Evolutionary conservation across 1,140 invertebrate genomes (phyloP).

Genomic region (Venustaconcha ellipsiformis): DNA sequence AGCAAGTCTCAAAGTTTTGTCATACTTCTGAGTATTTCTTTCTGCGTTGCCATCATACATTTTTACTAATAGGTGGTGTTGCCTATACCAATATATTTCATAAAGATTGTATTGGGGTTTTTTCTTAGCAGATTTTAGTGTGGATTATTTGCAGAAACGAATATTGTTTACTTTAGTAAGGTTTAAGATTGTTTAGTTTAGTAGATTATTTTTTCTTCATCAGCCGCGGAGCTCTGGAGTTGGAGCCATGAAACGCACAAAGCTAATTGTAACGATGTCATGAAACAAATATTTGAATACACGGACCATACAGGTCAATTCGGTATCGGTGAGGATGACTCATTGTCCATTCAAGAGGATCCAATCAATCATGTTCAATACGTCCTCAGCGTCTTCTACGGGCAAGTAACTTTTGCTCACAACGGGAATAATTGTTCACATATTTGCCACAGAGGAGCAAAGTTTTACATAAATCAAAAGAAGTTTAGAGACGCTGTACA

Average conservation of each 20-base stretch:
- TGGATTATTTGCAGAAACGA: no score
- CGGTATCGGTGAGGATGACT: constrained; percentile 27
- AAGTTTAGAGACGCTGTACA: constrained; percentile 4
- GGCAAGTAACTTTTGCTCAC: constrained; percentile 18
- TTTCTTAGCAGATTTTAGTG: no score
- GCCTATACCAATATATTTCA: no score
- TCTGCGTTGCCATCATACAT: no score
- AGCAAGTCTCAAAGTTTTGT: no score
- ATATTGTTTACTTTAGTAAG: no score
- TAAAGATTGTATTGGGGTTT: no score
- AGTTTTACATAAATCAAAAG: constrained; percentile 35
- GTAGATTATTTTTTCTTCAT: no score
- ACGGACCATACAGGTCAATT: constrained; percentile 13
- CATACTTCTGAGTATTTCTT: no score
- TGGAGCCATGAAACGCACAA: constrained; percentile 23
- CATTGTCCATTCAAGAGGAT: constrained; percentile 22
- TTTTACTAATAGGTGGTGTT: no score
- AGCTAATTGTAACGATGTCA: constrained; percentile 16
- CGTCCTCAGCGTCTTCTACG: constrained; percentile 22
- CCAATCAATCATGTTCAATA: constrained; percentile 17
- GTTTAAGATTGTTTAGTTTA: no score
- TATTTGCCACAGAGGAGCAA: constrained; percentile 28
- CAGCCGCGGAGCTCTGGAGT: constrained; percentile 18
- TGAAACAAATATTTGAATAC: constrained; percentile 13
- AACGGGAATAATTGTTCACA: constrained; percentile 3